Conservation (phyloP, 2,888 invertebrate genomes). For the Drosophila rubida region DNA sequence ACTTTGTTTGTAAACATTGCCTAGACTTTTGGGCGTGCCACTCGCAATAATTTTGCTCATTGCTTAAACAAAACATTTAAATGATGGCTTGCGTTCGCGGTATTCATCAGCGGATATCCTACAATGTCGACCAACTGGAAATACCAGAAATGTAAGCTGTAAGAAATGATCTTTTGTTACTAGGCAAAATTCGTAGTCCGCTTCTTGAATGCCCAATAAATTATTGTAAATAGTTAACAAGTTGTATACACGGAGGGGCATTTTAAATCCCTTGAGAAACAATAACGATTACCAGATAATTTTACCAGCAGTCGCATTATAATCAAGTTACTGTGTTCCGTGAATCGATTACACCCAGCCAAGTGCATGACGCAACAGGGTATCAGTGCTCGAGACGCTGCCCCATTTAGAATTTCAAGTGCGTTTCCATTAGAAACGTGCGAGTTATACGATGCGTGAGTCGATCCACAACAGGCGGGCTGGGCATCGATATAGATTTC, state of each 20-base stretch:
- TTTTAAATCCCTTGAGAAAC: no score
- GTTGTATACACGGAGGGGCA: no score
- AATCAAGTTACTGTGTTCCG: background rate
- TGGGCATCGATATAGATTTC: constrained; percentile 26
- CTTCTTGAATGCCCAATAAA: background rate
- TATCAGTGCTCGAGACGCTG: constrained; percentile 18
- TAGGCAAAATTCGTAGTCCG: no score
- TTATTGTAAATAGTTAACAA: background rate
- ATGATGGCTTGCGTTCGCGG: background rate
- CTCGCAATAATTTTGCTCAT: constrained; percentile 1
- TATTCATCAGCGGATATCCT: background rate
- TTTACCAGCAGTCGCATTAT: background rate
- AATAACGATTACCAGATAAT: constrained; percentile 1
- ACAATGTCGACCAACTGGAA: background rate
- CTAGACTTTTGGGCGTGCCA: constrained; percentile 7
- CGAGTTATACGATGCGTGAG: constrained; percentile 62
- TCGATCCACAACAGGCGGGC: constrained; percentile 61
- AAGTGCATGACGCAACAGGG: background rate
- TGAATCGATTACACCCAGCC: background rate
- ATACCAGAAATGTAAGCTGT: background rate
- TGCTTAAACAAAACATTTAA: constrained; percentile 13
- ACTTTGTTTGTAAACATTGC: constrained; percentile 38
- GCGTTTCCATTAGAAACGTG: constrained; percentile 67
- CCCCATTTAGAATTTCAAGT: constrained; percentile 63
- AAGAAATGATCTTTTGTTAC: background rate